Percentiles rank a stretch among this genome's conserved stretches.
Conservation (phyloP, 2,113 vertebrate species). For the Dromaius novaehollandiae region DNA sequence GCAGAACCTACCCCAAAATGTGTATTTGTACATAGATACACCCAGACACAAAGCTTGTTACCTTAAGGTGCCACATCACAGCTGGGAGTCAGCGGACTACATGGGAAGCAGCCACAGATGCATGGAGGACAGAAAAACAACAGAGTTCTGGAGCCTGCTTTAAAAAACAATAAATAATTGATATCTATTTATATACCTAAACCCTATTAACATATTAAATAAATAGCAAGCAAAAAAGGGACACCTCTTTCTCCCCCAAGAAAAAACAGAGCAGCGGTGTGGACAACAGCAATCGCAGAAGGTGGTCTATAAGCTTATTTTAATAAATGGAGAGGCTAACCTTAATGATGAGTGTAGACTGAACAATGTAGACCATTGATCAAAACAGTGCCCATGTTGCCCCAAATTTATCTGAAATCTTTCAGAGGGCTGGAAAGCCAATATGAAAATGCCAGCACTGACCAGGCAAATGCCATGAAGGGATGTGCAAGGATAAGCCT, state of each 20-base stretch:
- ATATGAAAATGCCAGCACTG: neutral
- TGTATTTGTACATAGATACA: too few species aligned
- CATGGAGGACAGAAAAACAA: neutral
- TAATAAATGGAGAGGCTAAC: neutral
- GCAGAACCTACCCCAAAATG: too few species aligned
- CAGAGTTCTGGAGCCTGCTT: neutral
- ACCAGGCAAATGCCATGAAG: neutral
- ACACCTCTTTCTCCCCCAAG: neutral
- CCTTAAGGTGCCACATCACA: too few species aligned
- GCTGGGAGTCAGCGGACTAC: too few species aligned
- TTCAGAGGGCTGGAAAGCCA: neutral
- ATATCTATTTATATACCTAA: neutral
- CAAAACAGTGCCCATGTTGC: rapidly evolving
- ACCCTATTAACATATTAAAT: neutral
- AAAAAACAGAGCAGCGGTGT: rapidly evolving
- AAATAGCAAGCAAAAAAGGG: neutral
- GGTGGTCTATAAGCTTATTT: neutral
- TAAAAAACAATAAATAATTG: neutral
- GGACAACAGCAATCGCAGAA: neutral
- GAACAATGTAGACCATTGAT: too few species aligned
- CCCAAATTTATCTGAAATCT: neutral
- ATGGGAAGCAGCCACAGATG: too few species aligned
- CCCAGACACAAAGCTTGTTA: too few species aligned
- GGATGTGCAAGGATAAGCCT: neutral
- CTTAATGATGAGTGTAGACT: neutral